Evolutionary conservation across 2,888 invertebrate genomes (phyloP).

Genomic region (Leptothorax acervorum): DNA sequence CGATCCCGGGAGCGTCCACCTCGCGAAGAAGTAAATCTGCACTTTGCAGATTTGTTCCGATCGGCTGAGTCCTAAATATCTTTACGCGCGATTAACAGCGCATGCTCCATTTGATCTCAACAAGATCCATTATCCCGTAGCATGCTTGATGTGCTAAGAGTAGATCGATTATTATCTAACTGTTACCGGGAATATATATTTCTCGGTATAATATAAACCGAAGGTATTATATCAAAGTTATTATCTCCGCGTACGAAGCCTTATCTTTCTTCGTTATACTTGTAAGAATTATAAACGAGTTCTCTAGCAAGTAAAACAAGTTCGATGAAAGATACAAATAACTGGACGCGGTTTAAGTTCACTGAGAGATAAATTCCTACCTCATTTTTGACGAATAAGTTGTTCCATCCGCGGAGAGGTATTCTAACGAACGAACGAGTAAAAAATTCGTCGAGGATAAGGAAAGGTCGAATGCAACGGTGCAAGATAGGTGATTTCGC

Average conservation of each 20-base stretch:
- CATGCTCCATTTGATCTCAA: conserved; percentile 16
- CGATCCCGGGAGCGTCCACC: conserved; percentile 14
- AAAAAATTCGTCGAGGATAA: conserved; percentile 1
- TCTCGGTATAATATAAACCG: conserved; percentile 13
- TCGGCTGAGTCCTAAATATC: conserved; percentile 37
- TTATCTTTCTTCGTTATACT: neutral
- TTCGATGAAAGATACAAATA: neutral
- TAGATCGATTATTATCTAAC: conserved; percentile 24
- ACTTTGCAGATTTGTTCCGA: conserved; percentile 28
- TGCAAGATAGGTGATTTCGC: conserved; percentile 2
- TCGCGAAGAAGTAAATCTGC: neutral
- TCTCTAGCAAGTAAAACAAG: neutral
- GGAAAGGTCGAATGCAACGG: neutral
- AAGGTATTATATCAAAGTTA: conserved; percentile 7
- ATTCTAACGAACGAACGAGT: neutral
- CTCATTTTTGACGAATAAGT: neutral
- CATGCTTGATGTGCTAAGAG: neutral
- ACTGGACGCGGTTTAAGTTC: neutral
- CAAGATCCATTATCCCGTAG: conserved; percentile 19
- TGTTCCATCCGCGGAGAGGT: neutral
- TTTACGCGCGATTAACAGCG: conserved; percentile 41
- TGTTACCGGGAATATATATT: neutral
- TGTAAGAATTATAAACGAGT: neutral
- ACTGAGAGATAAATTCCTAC: neutral
- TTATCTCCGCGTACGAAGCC: conserved; percentile 3